Evolutionary conservation across 2,113 vertebrate species (phyloP).

Genomic region (Diphyllodes magnificus): DNA sequence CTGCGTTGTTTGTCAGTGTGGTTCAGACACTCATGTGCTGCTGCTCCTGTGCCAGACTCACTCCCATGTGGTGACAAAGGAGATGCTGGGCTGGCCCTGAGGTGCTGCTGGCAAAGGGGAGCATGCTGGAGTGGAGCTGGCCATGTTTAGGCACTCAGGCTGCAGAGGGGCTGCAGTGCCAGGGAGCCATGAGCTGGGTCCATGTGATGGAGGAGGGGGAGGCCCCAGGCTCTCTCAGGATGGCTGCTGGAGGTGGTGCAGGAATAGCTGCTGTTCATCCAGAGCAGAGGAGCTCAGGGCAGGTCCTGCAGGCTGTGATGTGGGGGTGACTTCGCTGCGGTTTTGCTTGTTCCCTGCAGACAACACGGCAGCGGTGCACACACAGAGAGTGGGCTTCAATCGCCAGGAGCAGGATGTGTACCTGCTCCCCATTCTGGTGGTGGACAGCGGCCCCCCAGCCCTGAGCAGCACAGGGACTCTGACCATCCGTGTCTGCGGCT

Average conservation of each 20-base stretch:
- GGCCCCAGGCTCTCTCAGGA: no score
- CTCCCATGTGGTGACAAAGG: fast-evolving
- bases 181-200: not conserved
- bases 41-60: not conserved
- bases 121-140: not conserved
- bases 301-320: not conserved
- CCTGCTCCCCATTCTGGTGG: slow-evolving; percentile 91
- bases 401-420: slow-evolving; percentile 94
- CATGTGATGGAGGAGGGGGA: not conserved
- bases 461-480: slow-evolving; percentile 96
- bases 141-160: fast-evolving
- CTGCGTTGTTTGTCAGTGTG: fast-evolving
- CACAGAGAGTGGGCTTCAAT: slow-evolving; percentile 88
- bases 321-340: not conserved
- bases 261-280: not conserved
- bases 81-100: fast-evolving
- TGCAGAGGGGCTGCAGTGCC: not conserved
- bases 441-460: slow-evolving; percentile 88
- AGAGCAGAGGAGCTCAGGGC: not conserved
- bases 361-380: slow-evolving; percentile 89
- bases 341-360: slow-evolving; percentile 70
- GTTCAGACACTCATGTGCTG: not conserved
- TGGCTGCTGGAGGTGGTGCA: not conserved
- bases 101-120: not conserved
- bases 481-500: slow-evolving; percentile 92